These are phyloP conservation scores for Cyanoderma ruficeps DNA, from an alignment of 2,113 vertebrate species.

Conservation along the genomic window DNA sequence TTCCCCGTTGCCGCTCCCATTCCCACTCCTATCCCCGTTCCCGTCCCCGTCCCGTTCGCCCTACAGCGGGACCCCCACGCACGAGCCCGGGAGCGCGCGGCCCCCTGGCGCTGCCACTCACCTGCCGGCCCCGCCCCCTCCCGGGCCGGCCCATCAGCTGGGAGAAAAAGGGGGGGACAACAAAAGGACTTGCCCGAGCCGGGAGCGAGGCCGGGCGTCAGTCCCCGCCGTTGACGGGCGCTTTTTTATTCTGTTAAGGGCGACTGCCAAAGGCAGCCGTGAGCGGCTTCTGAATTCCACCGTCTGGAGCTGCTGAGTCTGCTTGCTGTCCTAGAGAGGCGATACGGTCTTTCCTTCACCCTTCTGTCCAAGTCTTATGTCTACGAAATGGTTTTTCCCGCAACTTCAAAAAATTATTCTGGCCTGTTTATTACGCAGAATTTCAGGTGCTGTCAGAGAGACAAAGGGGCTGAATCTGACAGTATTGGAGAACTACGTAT, in stretches of 20 bases:
- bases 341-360: too few species aligned
- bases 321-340: rapidly evolving
- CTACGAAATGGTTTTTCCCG: neutral
- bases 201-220: rapidly evolving
- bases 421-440: too few species aligned
- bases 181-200: rapidly evolving
- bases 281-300: rapidly evolving
- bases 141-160: neutral
- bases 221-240: rapidly evolving
- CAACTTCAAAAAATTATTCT: neutral
- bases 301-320: rapidly evolving
- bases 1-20: rapidly evolving
- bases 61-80: rapidly evolving
- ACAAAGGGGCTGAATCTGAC: neutral
- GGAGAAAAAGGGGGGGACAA: rapidly evolving
- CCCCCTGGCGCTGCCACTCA: neutral
- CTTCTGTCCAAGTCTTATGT: neutral
- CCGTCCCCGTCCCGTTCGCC: neutral
- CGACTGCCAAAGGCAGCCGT: rapidly evolving
- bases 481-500: neutral
- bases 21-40: rapidly evolving
- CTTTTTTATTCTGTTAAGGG: rapidly evolving
- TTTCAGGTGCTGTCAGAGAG: neutral
- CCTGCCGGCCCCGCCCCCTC: neutral
- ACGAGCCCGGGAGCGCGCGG: rapidly evolving